Base-by-base conservation (phyloP, 1,140 invertebrate species). In the Caenorhabditis elegans region DNA sequence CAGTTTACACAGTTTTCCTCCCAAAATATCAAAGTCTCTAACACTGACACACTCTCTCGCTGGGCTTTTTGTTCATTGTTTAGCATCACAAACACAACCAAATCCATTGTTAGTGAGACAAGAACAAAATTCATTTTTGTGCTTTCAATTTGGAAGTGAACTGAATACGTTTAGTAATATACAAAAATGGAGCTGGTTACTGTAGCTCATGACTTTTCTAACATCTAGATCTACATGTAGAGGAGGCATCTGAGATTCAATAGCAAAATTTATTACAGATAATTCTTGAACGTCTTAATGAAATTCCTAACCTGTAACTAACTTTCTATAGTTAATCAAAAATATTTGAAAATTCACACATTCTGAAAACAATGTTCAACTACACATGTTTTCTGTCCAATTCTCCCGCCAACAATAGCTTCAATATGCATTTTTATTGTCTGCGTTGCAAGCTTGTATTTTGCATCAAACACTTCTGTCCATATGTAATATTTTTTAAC, bases 1-100 rank as follows among this genome's bases (percentile, higher is more conserved):
- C 60, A 70, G 60, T 70, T 70, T 70, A 70, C 60, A 70, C 60
- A 70, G 60, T 70, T 43, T 39, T 70, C 34, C 34, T 70, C 34
- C n/a, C 19, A 70, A 70, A 70, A 70, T 22, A n/a, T 10, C 34
- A 39, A 34, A 17, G 34, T 70, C 60, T 70, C 60, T 39, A 70
- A 4, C 15, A 22, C 4, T 70, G 28, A 19, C 22, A 10, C 22
- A 39, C 34, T 70, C n/a, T 70, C n/a, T 43, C n/a, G 6, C n/a
- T 39, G 60, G 28, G 60, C 60, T 70, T 70, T 43, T 70, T 70
- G 60, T 70, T 70, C 60, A 70, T 70, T 70, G 60, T 70, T 70
- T 39, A 70, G 60, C 34, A 70, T 70, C 60, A n/a, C n/a, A 39
- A 11, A 36, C 28, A 70, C 34, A 70, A 70, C 60, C 53, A 34